Base-by-base conservation (phyloP, 2,797 vertebrate species). In the Coranthus polyacanthus region DNA sequence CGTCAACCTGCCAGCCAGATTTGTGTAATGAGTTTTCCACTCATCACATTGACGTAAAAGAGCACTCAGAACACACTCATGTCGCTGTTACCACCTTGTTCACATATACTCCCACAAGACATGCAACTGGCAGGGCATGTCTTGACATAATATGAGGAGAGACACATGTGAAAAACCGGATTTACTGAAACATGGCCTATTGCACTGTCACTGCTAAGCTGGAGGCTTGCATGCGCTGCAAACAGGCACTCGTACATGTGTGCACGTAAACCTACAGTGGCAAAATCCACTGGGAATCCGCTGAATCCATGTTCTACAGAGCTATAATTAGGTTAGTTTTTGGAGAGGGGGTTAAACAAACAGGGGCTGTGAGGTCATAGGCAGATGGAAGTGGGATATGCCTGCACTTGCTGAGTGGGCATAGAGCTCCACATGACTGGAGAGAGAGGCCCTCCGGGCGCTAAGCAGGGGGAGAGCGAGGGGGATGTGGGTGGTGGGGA, bases 371-470 rank as follows among this genome's bases (percentile, higher is more conserved):
- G 91, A 93, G 94, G 93, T 93, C 92, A 94, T 91, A 89, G 83
- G 87, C 90, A 93, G 89, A 93, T 92, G 89, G 89, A 93, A 92
- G 90, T 89, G 84, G 92, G 92, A 94, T 93, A 89, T 91, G 93
- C 87, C 93, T 92, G 87, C 91, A 92, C 93, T 94, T 94, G 93
- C 93, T 94, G 92, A 93, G 93, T 94, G 93, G 93, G 94, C 93
- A 93, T 88, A 82, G 87, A 85, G 86, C 91, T 90, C 84, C 89
- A 93, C 86, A 89, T 92, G 92, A 93, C 90, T 80, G 88, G 80
- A 66, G 85, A 83, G 86, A 87, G 87, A 90, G 89, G 88, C 90
- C 91, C 91, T 90, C 79, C 34, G 88, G 88, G 84, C 73, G 76
- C 84, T 86, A 77, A 56, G 82, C 75, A 47, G 78, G 81, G 86